Evolutionary conservation across 2,888 invertebrate species (phyloP), one percentile per base, ranked within the genome.

Genomic region (Abrostola tripartita): DNA sequence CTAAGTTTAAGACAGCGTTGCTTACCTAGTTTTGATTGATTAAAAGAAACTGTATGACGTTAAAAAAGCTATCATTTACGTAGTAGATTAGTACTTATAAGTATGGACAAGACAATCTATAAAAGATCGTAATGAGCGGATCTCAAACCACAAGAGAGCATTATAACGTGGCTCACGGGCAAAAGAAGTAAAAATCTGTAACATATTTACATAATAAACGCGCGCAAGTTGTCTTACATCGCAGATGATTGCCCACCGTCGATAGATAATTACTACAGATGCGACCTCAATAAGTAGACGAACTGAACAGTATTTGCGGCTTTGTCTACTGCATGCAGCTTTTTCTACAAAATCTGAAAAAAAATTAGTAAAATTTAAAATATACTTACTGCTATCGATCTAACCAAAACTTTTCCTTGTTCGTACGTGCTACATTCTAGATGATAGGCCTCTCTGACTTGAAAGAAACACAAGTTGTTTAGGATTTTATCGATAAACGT

Each of bases 181-280:
- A 75, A 75, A 75, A 75, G 41, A 72, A 61, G 52, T 65, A 75
- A 65, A 72, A 65, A 61, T 65, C 61, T 42, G 57, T 55, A 54
- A 54, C 11, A 55, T 74, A 69, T 71, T 75, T 75, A 61, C 71
- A 61, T 61, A 61, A 52, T 65, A 59, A 74, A 70, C 40, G 41
- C 44, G 49, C 12, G 10, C 42, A 60, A 57, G 55, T 74, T 37
- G 40, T 54, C 24, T 58, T 49, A 54, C 41, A 49, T 37, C 42
- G 47, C 24, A 56, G 54, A 55, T 60, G 44, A 44, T 57, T 49
- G 60, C 71, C 75, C 65, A 65, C 71, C 52, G 52, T 50, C 52
- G 41, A 75, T 71, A 12, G 44, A 50, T 55, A 70, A 71, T 71
- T 65, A 68, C 56, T 47, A 42, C 52, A 65, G 57, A 75, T 61